Evolutionary conservation across 2,888 invertebrate genomes (phyloP).

Genomic region (Epiblema foenella): DNA sequence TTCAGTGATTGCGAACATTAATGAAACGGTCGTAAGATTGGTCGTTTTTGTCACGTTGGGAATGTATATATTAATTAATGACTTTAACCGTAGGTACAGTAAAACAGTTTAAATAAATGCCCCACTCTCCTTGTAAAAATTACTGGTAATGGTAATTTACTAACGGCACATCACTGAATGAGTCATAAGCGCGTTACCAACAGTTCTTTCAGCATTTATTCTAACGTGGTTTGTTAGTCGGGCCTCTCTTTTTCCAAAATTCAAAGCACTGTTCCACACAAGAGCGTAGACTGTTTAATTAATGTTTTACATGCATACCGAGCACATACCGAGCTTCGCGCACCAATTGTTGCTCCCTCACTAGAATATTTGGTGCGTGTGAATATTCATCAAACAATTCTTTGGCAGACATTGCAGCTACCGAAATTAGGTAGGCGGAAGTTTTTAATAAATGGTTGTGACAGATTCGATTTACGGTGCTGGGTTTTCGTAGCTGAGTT

Average conservation of each 20-base stretch:
- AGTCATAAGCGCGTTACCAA: no score
- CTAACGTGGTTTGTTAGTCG: background rate
- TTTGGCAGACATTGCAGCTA: slow-evolving; percentile 54
- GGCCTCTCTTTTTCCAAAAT: slow-evolving; percentile 9
- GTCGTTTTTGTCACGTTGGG: no score
- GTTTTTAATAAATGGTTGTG: slow-evolving; percentile 63
- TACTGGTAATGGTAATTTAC: no score
- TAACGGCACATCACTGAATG: no score
- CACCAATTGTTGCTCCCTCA: slow-evolving; percentile 39
- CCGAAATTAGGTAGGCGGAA: slow-evolving; percentile 57
- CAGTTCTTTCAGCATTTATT: background rate
- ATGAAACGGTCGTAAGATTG: no score
- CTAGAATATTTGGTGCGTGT: slow-evolving; percentile 46
- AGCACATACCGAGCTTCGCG: slow-evolving; percentile 21
- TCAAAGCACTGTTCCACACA: slow-evolving; percentile 21
- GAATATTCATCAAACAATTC: slow-evolving; percentile 66
- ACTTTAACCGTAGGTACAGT: no score
- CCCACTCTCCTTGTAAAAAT: no score
- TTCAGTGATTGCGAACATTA: no score
- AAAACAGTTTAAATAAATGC: no score
- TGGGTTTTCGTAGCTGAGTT: slow-evolving; percentile 45
- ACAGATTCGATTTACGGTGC: slow-evolving; percentile 51
- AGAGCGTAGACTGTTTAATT: slow-evolving; percentile 24
- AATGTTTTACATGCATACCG: slow-evolving; percentile 37
- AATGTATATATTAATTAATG: no score